Evolutionary conservation across 1,140 invertebrate genomes (phyloP), one percentile per base, ranked within the genome.

Genomic region (Arctopsyche grandis): DNA sequence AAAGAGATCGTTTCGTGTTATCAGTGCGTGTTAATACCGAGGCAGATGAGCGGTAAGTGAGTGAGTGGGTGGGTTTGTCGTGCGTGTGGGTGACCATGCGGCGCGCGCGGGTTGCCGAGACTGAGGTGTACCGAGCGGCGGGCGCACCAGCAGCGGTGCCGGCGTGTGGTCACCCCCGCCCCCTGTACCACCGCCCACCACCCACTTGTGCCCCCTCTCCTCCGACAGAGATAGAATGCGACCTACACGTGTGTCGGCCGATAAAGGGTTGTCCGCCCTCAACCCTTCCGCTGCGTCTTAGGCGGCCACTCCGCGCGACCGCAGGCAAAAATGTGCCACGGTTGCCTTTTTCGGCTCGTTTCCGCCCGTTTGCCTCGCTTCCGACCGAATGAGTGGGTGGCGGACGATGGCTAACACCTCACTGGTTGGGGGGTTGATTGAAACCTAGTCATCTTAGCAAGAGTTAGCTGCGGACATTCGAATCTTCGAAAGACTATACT

Each of bases 181-280:
- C 38, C 29, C 29, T 24, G 63, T 24, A n/a, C 69, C 44, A 44
- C n/a, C n/a, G 46, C 44, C 29, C 58, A 58, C 29, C 19, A 63
- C 58, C 60, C 56, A 38, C 74, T 44, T n/a, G 52, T 29, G 24
- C 29, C 29, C 56, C 71, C 16, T 3, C 56, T 46, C 66, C 80
- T 52, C 78, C 16, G 77, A 63, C 80, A 75, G 69, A 56, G 70
- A 79, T 44, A 43, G 77, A 77, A 77, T 77, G 69, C 76, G 63
- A 77, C 76, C 76, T 77, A 69, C 79, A 81, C 79, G 79, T 75
- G 79, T 69, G 79, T 71, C 29, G 75, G 66, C 80, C 80, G 43
- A 66, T 74, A 73, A 70, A 81, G 80, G 80, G 79, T 75, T 79
- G 80, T 73, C 60, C 26, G 38, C 76, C 26, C 38, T 71, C 38